phyloP scores from a whole-genome alignment of 2,113 vertebrate genomes.

The Muntiacus muntjak region DNA sequence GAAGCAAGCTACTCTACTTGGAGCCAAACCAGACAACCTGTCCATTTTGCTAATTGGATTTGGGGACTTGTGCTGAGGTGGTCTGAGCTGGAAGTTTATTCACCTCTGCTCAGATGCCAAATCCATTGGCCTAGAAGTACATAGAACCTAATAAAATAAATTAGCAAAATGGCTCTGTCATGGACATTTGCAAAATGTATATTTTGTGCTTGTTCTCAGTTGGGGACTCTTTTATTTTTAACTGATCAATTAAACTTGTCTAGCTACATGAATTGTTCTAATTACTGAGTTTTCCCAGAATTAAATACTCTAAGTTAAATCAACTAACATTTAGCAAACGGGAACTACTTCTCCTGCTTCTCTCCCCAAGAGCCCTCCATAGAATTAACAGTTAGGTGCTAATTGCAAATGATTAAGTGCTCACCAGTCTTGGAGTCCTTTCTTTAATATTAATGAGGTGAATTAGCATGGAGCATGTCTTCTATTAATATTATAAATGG shows the following conservation, averaged over 20 bases:
- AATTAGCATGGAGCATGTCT: conserved; percentile 83
- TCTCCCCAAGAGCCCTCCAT: conserved; percentile 79
- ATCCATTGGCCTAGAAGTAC: conserved; percentile 29
- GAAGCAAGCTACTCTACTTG: conserved; percentile 53
- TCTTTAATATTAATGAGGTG: conserved; percentile 86
- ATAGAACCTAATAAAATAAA: conserved; percentile 47
- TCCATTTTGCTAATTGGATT: conserved; percentile 46
- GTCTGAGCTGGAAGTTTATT: background rate
- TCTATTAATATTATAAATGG: conserved; percentile 86
- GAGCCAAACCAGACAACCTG: conserved; percentile 57
- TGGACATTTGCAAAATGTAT: conserved; percentile 58
- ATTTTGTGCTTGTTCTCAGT: conserved; percentile 51
- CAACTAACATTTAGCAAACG: conserved; percentile 79
- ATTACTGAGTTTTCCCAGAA: conserved; percentile 79
- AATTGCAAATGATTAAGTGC: conserved; percentile 86
- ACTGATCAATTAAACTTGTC: conserved; percentile 77
- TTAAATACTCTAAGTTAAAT: conserved; percentile 81
- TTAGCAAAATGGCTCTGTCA: conserved; percentile 46
- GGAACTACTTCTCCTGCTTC: conserved; percentile 62
- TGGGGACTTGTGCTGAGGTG: conserved; percentile 18
- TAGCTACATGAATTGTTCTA: conserved; percentile 77
- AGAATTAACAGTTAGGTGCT: conserved; percentile 84
- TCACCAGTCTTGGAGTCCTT: conserved; percentile 82
- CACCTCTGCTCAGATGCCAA: conserved; percentile 56
- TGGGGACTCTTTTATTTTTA: conserved; percentile 74